These are phyloP conservation scores for Dipodomys ordii DNA, from an alignment of 2,113 vertebrate genomes.

Conservation along the genomic window DNA sequence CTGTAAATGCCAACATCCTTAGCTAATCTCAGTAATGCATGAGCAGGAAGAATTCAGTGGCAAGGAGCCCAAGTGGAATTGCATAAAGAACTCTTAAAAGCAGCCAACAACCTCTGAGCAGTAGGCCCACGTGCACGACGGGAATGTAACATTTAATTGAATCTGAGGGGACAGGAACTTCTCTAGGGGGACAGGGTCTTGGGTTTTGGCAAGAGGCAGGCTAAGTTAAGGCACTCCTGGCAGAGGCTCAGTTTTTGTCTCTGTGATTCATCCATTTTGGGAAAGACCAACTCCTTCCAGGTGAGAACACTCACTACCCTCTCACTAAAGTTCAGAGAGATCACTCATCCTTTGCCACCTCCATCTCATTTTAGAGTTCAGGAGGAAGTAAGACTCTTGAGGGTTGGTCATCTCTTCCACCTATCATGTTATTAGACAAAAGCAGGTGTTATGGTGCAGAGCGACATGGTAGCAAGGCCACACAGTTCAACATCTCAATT, in stretches of 20 bases:
- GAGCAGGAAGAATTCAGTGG: slow-evolving; percentile 70
- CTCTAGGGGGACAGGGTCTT: neutral
- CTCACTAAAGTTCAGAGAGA: neutral
- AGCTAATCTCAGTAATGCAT: slow-evolving; percentile 71
- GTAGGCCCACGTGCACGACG: slow-evolving; percentile 10
- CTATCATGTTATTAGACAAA: neutral
- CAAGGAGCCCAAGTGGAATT: slow-evolving; percentile 42
- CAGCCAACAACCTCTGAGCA: slow-evolving; percentile 26
- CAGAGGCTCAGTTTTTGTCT: neutral
- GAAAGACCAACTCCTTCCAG: neutral
- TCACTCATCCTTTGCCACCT: neutral
- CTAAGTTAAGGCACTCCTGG: neutral
- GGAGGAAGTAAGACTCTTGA: neutral
- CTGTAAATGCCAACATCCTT: slow-evolving; percentile 64
- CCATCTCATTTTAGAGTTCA: neutral
- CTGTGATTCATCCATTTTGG: slow-evolving; percentile 7
- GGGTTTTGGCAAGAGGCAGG: neutral
- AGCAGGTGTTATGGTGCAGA: neutral
- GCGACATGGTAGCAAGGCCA: neutral
- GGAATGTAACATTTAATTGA: slow-evolving; percentile 53
- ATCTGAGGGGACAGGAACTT: neutral
- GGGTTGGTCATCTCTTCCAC: neutral
- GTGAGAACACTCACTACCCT: neutral
- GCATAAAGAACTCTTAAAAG: slow-evolving; percentile 54
- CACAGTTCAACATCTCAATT: neutral